phyloP scores from a whole-genome alignment of 2,113 vertebrate species.

The Syngnathus floridae region DNA sequence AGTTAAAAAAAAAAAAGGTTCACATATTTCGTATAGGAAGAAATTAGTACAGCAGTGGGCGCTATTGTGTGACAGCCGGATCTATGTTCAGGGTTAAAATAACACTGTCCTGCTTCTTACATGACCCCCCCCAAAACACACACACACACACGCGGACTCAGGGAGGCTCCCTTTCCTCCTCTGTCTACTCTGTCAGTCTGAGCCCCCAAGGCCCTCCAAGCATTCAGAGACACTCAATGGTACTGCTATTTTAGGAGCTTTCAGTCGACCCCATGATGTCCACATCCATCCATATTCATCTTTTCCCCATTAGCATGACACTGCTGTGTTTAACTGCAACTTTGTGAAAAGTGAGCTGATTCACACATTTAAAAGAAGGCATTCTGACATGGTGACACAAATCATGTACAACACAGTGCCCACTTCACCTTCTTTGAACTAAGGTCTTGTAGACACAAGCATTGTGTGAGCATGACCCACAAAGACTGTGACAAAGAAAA shows the following conservation, averaged over 20 bases:
- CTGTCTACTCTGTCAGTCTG: slow-evolving; percentile 56
- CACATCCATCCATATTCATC: slow-evolving; percentile 12
- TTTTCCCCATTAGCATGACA: slow-evolving; percentile 1
- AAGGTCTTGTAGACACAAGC: slow-evolving; percentile 22
- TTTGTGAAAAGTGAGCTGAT: too few species aligned
- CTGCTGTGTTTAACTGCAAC: too few species aligned
- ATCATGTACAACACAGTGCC: too few species aligned
- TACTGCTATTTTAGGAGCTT: slow-evolving; percentile 62
- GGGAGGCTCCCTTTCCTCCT: slow-evolving; percentile 40
- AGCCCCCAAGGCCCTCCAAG: slow-evolving; percentile 58
- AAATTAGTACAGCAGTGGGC: neutral
- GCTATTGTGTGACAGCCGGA: slow-evolving; percentile 34
- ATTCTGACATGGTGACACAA: too few species aligned
- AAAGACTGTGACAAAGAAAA: neutral
- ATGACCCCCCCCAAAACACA: slow-evolving; percentile 14
- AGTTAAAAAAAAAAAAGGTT: neutral
- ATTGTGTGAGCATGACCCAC: neutral
- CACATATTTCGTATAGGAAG: neutral
- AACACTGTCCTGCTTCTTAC: slow-evolving; percentile 37
- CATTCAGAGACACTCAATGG: slow-evolving; percentile 53
- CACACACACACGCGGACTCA: slow-evolving; percentile 22
- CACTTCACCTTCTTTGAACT: slow-evolving; percentile 1
- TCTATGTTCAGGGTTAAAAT: slow-evolving; percentile 61
- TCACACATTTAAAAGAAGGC: too few species aligned
- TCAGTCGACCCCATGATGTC: slow-evolving; percentile 17